Percentiles rank a stretch among this genome's conserved stretches.
These are phyloP conservation scores for Cherax quadricarinatus DNA, from an alignment of 1,140 invertebrate species.

Conservation along the genomic window DNA sequence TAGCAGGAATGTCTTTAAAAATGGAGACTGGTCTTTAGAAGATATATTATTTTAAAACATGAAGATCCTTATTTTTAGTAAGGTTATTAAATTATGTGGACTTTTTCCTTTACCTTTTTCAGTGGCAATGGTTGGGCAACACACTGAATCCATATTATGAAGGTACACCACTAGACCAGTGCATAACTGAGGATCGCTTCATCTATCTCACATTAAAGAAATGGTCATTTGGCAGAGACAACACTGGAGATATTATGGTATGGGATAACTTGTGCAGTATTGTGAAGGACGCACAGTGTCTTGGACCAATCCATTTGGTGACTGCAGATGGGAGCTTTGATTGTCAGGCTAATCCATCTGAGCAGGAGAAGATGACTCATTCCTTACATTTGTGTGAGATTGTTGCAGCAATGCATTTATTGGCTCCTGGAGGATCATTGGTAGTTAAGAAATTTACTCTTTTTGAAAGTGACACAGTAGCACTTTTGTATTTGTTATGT, in stretches of 20 bases:
- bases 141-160: conserved; percentile 96
- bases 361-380: conserved; percentile 89
- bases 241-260: conserved; percentile 88
- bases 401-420: conserved; percentile 77
- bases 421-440: conserved; percentile 83
- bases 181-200: conserved; percentile 92
- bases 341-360: conserved; percentile 87
- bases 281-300: conserved; percentile 76
- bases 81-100: too few species aligned
- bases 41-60: too few species aligned
- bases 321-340: conserved; percentile 97
- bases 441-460: conserved; percentile 96
- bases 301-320: conserved; percentile 79
- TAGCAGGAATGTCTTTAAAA: too few species aligned
- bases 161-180: conserved; percentile 84
- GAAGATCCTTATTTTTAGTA: too few species aligned
- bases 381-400: conserved; percentile 90
- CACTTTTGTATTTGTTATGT: conserved; percentile 88
- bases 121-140: conserved; percentile 91
- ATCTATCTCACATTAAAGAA: conserved; percentile 85
- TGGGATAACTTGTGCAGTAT: conserved; percentile 83
- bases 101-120: conserved; percentile 73
- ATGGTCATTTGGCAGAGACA: conserved; percentile 92
- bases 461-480: conserved; percentile 89
- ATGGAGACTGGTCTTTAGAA: too few species aligned